Conservation (phyloP, 2,113 vertebrate genomes). For the Cryptotis parvus region DNA sequence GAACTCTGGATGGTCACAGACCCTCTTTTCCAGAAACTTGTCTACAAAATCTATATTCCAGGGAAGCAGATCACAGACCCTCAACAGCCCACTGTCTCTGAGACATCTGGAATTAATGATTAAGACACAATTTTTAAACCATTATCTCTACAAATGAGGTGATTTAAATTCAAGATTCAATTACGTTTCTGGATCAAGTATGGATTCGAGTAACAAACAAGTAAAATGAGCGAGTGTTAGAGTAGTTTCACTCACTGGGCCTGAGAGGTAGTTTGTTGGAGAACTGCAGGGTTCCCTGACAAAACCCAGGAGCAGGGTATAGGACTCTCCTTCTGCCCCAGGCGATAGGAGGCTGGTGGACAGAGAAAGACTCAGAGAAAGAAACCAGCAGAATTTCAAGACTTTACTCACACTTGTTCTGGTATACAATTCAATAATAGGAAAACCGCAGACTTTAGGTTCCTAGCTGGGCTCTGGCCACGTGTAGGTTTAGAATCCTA, state of each 20-base stretch:
- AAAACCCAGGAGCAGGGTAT: too few species aligned
- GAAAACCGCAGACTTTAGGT: too few species aligned
- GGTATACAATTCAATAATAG: too few species aligned
- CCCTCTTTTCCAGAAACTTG: neutral
- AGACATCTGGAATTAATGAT: conserved; percentile 9
- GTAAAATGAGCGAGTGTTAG: conserved; percentile 3
- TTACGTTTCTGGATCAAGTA: conserved; percentile 39
- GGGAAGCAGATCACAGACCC: neutral
- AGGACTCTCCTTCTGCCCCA: too few species aligned
- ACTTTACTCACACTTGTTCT: too few species aligned
- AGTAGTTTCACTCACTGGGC: neutral
- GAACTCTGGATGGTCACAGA: neutral
- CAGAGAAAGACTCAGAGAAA: too few species aligned
- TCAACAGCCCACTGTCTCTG: neutral
- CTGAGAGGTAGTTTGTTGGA: too few species aligned
- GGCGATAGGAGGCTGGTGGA: too few species aligned
- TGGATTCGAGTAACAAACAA: conserved; percentile 4
- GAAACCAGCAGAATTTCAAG: too few species aligned
- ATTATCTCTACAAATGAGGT: conserved; percentile 25
- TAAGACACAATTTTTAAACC: conserved; percentile 37
- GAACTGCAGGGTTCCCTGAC: too few species aligned
- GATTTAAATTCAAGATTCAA: conserved; percentile 9
- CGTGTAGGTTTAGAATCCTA: too few species aligned
- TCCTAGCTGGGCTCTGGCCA: too few species aligned
- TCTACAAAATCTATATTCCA: conserved; percentile 39